Conservation (phyloP, 2,888 invertebrate genomes). For the Ecdyonurus torrentis region DNA sequence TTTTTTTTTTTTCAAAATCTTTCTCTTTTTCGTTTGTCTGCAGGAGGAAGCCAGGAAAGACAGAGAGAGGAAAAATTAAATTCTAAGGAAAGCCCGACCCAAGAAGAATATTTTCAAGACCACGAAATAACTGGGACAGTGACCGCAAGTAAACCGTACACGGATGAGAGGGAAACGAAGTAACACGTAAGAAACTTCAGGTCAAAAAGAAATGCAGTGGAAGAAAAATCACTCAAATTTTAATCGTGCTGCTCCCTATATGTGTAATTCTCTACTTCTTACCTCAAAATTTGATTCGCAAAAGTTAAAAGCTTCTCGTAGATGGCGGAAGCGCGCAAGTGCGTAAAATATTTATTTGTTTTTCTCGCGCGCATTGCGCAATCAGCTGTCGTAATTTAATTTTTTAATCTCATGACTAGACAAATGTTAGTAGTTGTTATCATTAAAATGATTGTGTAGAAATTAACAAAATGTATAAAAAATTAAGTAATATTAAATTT, state of each 20-base stretch:
- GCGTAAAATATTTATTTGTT: not conserved
- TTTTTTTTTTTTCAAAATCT: no score
- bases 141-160: not conserved
- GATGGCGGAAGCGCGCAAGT: not conserved
- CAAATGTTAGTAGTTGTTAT: no score
- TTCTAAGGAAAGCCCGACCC: not conserved
- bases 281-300: no score
- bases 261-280: not conserved
- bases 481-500: no score
- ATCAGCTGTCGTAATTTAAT: not conserved
- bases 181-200: not conserved
- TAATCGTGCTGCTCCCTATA: not conserved
- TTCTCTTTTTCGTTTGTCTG: no score
- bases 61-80: no score
- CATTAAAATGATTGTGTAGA: no score
- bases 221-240: not conserved
- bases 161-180: not conserved
- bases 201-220: not conserved
- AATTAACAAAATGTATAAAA: no score
- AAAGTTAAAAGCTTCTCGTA: not conserved
- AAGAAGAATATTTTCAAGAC: not conserved
- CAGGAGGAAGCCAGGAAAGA: no score
- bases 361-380: not conserved
- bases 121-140: not conserved
- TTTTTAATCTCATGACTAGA: no score